Percentiles rank a stretch among this genome's conserved stretches.
These are phyloP conservation scores for Stomatorhinus walkeri DNA, from an alignment of 2,797 vertebrate genomes.

Conservation along the genomic window DNA sequence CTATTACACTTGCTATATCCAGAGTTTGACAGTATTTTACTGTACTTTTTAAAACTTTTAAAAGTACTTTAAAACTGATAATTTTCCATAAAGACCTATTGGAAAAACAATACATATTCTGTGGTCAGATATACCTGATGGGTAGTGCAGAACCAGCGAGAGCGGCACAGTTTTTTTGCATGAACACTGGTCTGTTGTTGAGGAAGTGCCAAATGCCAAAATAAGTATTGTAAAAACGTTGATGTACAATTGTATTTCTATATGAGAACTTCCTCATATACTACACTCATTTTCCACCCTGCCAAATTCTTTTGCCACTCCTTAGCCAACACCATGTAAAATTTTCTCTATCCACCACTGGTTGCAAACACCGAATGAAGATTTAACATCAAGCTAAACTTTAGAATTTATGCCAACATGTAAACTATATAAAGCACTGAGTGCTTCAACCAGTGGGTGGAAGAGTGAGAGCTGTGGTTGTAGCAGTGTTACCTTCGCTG, in stretches of 20 bases:
- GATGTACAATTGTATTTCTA: neutral
- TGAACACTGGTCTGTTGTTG: neutral
- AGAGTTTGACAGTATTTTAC: neutral
- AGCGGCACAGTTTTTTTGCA: neutral
- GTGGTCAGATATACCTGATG: neutral
- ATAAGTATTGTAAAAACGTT: neutral
- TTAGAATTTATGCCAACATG: neutral
- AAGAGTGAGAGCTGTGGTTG: neutral
- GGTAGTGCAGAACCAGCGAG: neutral
- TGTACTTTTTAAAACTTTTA: too few species aligned
- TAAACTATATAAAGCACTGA: neutral
- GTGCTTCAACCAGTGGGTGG: neutral
- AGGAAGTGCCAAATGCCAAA: neutral
- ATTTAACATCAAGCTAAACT: neutral
- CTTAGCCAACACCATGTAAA: neutral
- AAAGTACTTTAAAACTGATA: too few species aligned
- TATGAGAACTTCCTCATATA: neutral
- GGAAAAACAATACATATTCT: neutral
- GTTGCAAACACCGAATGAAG: neutral
- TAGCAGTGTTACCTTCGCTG: neutral
- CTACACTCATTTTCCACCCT: neutral
- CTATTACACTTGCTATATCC: neutral
- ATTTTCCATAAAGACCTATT: neutral
- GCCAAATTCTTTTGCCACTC: neutral
- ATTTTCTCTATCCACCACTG: neutral